These are phyloP conservation scores for Ditula angustiorana DNA, from an alignment of 2,888 invertebrate genomes.

Conservation along the genomic window DNA sequence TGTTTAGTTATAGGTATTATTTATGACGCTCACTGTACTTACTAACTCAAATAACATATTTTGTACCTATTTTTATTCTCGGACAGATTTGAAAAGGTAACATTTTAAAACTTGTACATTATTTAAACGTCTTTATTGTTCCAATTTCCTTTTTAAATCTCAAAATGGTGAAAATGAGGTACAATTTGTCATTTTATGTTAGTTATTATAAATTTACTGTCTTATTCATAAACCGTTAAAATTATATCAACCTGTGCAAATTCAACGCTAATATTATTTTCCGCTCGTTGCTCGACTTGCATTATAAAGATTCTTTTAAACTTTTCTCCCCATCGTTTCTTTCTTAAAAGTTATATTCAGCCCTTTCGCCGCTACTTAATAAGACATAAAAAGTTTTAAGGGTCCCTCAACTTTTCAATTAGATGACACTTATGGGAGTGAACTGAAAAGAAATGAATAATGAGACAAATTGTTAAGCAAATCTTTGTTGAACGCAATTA, in stretches of 20 bases:
- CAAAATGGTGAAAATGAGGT: no score
- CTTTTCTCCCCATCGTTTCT: conserved; percentile 25
- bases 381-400: conserved; percentile 35
- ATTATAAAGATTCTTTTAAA: conserved; percentile 34
- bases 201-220: background rate
- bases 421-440: conserved; percentile 34
- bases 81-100: no score
- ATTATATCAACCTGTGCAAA: background rate
- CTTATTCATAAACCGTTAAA: background rate
- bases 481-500: conserved; percentile 24
- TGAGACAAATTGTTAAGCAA: conserved; percentile 22
- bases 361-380: conserved; percentile 36
- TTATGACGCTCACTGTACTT: no score
- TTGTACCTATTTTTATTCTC: no score
- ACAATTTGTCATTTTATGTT: no score
- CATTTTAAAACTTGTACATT: no score
- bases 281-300: conserved; percentile 26
- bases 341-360: conserved; percentile 30
- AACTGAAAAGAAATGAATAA: conserved; percentile 23
- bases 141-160: no score
- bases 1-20: no score
- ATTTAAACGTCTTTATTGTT: no score
- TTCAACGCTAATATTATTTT: conserved; percentile 24
- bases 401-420: conserved; percentile 36
- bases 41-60: no score